phyloP scores from a whole-genome alignment of 2,888 invertebrate genomes.

The Koerneria pararmatus region DNA sequence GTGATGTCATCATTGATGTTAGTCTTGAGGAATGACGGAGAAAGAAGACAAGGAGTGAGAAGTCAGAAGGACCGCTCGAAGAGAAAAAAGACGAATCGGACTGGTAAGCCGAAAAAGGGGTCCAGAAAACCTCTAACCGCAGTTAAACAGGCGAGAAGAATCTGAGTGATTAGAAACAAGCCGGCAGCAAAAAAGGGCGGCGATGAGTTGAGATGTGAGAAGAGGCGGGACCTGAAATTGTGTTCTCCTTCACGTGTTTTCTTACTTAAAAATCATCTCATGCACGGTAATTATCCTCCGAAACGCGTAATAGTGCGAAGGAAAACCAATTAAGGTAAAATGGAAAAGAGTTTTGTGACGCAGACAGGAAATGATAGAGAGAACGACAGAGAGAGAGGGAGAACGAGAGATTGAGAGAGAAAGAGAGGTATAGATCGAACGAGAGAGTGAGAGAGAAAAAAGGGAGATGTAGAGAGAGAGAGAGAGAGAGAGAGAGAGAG shows the following conservation, averaged over 20 bases:
- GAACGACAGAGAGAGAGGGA: background rate
- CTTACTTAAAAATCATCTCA: background rate
- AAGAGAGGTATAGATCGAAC: background rate
- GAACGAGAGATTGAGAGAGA: background rate
- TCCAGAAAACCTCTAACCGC: no score
- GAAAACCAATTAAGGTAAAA: background rate
- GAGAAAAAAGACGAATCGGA: background rate
- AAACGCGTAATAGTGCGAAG: background rate
- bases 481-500: slow-evolving; percentile 7
- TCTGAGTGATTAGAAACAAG: no score
- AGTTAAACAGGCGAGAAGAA: no score
- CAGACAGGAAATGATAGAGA: background rate
- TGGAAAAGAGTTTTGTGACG: background rate
- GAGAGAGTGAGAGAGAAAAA: background rate
- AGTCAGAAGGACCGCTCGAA: background rate
- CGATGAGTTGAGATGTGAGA: no score
- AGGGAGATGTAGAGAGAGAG: background rate
- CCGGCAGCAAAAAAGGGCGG: no score
- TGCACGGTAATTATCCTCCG: background rate
- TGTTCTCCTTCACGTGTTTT: no score
- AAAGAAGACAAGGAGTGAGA: background rate
- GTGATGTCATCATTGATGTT: no score
- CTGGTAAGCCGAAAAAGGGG: no score
- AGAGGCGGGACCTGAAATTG: no score
- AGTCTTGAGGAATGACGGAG: no score